Evolutionary conservation across 2,113 vertebrate species (phyloP), one percentile per base, ranked within the genome.

Genomic region (Nematolebias whitei): DNA sequence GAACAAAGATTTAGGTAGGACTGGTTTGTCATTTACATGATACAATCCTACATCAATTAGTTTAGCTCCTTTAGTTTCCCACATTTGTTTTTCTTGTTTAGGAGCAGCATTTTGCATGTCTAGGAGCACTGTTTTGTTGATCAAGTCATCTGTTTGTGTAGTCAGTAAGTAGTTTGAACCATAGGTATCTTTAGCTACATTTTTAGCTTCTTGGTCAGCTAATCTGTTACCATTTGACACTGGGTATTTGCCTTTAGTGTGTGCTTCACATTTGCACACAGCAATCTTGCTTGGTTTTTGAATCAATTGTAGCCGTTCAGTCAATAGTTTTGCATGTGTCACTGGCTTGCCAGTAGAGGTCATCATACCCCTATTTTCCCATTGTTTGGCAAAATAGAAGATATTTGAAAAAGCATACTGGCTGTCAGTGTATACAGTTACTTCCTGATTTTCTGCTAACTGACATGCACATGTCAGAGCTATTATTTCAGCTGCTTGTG

Each of bases 11-110:
- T 38, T 20, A 1, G 51, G 51, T 0, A 53, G 18, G 1, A 53
- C 18, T 1, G 32, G n/a, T 6, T 56, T 38, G 3, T 5, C 9
- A 1, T 18, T 2, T 2, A 39, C 4, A 3, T 13, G 10, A 2
- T 20, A 35, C 10, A 53, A 1, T 0, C 11, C 1, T 2, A 12
- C 18, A 7, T 18, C 4, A 5, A 5, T n/a, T n/a, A n/a, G 3
- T 10, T 2, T 4, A 1, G 51, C 51, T 2, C 29, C 18, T 12
- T 53, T 32, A 0, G 0, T 53, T 2, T 2, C 0, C 26, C 26
- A 35, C 0, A 0, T 2, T 1, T 12, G 4, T n/a, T n/a, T 8
- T 19, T 53, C 26, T 4, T 1, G 1, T 0, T 10, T 2, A 9
- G 26, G 26, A 1, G 18, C 22, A 15, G 13, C 15, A 0, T 15